A percentile compares a stretch with the other conserved stretches of the same genome.
Evolutionary conservation across 1,140 invertebrate species (phyloP).

Genomic region (Diprion similis): DNA sequence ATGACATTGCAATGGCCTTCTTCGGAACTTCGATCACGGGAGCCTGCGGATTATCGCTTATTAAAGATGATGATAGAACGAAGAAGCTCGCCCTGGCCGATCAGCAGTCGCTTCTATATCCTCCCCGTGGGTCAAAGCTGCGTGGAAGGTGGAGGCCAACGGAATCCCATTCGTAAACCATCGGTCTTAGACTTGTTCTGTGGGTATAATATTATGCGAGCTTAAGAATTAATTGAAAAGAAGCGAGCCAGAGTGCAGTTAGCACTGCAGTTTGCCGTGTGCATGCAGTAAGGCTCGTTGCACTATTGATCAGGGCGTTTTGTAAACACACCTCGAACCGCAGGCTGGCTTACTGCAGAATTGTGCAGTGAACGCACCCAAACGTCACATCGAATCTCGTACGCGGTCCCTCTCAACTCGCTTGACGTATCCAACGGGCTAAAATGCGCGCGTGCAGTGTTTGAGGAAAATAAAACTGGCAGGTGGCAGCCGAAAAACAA

Average conservation of each 20-base stretch:
- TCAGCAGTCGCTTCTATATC: not conserved
- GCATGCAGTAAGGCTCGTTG: not conserved
- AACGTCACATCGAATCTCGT: not conserved
- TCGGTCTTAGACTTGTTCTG: too few species aligned
- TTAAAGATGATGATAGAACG: slow-evolving; percentile 29
- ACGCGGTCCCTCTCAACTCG: slow-evolving; percentile 18
- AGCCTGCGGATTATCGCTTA: slow-evolving; percentile 38
- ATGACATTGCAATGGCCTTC: too few species aligned
- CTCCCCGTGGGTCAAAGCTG: not conserved
- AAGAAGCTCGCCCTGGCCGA: slow-evolving; percentile 4
- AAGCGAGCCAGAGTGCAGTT: not conserved
- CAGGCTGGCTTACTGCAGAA: not conserved
- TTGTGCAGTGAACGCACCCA: not conserved
- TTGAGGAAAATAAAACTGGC: slow-evolving; percentile 47
- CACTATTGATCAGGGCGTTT: too few species aligned
- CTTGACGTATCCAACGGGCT: slow-evolving; percentile 49
- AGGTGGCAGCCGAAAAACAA: slow-evolving; percentile 50
- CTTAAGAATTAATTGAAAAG: not conserved
- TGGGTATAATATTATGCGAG: too few species aligned
- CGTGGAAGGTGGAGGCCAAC: not conserved
- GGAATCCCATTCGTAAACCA: not conserved
- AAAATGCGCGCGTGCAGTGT: slow-evolving; percentile 46
- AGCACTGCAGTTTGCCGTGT: not conserved
- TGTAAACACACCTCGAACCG: not conserved
- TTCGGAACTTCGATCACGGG: slow-evolving; percentile 37